A percentile compares a stretch with the other conserved stretches of the same genome.
Conservation (phyloP, 2,888 invertebrate species). For the Penaeus monodon region DNA sequence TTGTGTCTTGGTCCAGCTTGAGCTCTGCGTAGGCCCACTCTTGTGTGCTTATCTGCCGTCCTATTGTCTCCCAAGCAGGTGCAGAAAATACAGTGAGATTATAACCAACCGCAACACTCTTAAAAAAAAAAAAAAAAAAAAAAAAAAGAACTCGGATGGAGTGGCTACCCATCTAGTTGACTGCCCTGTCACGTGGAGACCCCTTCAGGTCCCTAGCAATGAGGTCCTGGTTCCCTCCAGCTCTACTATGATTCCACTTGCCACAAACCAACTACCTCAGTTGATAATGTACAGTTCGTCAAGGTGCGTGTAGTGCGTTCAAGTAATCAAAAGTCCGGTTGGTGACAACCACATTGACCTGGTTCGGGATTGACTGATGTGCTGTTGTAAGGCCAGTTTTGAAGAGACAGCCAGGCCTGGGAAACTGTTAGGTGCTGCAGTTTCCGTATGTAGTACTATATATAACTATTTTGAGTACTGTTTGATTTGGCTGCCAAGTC, state of each 20-base stretch:
- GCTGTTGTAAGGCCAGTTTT: constrained; percentile 17
- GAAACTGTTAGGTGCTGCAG: neutral
- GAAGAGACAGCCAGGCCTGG: neutral
- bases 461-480: neutral
- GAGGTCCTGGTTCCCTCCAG: constrained; percentile 36
- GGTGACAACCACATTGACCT: constrained; percentile 1
- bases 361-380: constrained; percentile 12
- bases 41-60: constrained; percentile 44
- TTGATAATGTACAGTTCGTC: constrained; percentile 58
- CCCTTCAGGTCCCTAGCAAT: constrained; percentile 19
- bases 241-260: constrained; percentile 48
- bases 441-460: neutral
- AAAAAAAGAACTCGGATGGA: too few species aligned
- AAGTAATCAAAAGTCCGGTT: constrained; percentile 34
- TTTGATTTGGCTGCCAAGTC: neutral
- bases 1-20: constrained; percentile 34
- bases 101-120: too few species aligned
- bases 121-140: too few species aligned
- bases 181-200: neutral
- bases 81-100: neutral
- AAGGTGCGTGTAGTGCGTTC: constrained; percentile 44
- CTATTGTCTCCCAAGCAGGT: constrained; percentile 27
- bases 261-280: constrained; percentile 61
- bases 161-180: neutral
- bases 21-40: constrained; percentile 38